These are phyloP conservation scores for Opisthocomus hoazin DNA, from an alignment of 2,113 vertebrate species.

Conservation along the genomic window DNA sequence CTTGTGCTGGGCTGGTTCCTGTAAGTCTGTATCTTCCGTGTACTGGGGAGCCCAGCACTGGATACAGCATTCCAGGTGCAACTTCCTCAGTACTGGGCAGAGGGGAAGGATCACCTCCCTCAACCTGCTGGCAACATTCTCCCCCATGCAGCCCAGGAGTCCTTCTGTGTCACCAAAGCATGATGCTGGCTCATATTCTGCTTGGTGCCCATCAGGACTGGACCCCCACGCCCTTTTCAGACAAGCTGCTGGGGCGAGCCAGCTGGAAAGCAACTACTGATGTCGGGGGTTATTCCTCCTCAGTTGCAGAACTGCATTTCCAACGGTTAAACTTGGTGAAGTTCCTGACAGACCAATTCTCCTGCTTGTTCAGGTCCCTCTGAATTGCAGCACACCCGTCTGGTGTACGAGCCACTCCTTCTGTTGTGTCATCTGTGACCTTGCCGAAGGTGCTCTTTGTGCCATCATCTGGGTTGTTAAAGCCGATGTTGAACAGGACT, in stretches of 20 bases:
- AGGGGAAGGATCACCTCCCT: neutral
- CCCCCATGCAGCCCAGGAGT: neutral
- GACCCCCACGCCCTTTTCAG: neutral
- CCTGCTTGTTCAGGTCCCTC: neutral
- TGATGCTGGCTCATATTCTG: neutral
- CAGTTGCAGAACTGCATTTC: neutral
- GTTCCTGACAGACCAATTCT: neutral
- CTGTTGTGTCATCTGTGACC: neutral
- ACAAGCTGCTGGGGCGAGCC: neutral
- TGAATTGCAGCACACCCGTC: neutral
- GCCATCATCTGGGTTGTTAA: neutral
- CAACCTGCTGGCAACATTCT: neutral
- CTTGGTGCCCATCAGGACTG: neutral
- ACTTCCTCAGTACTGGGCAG: neutral
- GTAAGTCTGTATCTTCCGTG: neutral
- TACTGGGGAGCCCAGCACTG: no score
- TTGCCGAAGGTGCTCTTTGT: neutral
- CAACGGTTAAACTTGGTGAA: neutral
- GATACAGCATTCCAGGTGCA: neutral
- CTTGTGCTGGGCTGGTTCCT: neutral
- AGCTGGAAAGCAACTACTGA: neutral
- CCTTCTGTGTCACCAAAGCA: neutral
- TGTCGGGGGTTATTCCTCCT: neutral
- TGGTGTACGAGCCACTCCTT: neutral
- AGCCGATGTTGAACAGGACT: neutral